Base-by-base conservation (phyloP, 2,888 invertebrate species). In the Epistrophe eligans region DNA sequence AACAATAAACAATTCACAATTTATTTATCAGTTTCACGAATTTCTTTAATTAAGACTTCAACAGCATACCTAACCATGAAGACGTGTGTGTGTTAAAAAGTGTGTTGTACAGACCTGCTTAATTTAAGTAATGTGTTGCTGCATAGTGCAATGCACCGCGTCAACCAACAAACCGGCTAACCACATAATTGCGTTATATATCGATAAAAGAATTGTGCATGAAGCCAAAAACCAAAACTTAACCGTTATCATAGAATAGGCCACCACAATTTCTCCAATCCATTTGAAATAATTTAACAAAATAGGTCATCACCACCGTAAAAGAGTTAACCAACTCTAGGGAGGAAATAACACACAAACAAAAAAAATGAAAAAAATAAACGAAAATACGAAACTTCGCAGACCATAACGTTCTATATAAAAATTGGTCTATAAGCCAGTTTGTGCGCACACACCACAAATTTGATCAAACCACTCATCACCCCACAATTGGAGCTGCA, bases 291-390 rank as follows among this genome's bases (percentile, higher is more conserved):
- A 48, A 66, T 64, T 45, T 64, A 45, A 48, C n/a, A 66, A 66
- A 79, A 87, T 87, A 58, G 87, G 87, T 87, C 87, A 87, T 48
- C 57, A 83, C 79, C 72, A 72, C 87, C 79, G 76, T 83, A 87
- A 71, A 45, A 52, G 62, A n/a, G 28, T 13, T 5, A 50, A 13
- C 45, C 64, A 45, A 38, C 79, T 71, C 79, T 79, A 77, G 82
- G 85, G 77, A 79, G 79, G 82, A 48, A 87, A 85, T 52, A 62
- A 66, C 6, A 32, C 4, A 32, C 10, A 43, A 10, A 19, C n/a
- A n/a, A n/a, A 15, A n/a, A 13, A 62, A 40, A 62, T 24, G 43
- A 19, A 13, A 19, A 17, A 60, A 55, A 28, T 28, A 35, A 58
- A 58, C 17, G 17, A 58, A 58, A 77, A 70, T 17, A n/a, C 60